A percentile compares a stretch with the other conserved stretches of the same genome.
Conservation (phyloP, 2,888 invertebrate genomes). For the Steinernema scapterisci region DNA sequence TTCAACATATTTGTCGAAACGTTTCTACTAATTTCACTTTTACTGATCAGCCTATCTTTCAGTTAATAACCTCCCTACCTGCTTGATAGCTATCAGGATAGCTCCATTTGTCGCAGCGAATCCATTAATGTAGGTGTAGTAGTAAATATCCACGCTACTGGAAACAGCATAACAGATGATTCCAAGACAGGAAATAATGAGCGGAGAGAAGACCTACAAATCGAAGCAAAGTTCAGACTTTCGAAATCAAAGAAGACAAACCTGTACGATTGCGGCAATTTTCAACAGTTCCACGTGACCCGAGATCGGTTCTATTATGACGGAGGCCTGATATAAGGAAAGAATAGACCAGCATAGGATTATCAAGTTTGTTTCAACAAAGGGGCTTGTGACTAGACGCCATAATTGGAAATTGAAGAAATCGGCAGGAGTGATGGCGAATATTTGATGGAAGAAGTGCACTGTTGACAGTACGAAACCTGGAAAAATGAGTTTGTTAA, state of each 20-base stretch:
- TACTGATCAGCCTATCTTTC: no score
- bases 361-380: slow-evolving; percentile 60
- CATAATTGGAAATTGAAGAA: slow-evolving; percentile 54
- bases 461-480: slow-evolving; percentile 43
- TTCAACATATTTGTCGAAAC: no score
- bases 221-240: not conserved
- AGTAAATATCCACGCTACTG: slow-evolving; percentile 41
- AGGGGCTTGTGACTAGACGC: slow-evolving; percentile 54
- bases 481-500: slow-evolving; percentile 24
- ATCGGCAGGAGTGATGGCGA: slow-evolving; percentile 42
- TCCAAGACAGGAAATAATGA: slow-evolving; percentile 37
- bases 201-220: slow-evolving; percentile 38
- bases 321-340: slow-evolving; percentile 43
- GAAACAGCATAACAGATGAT: slow-evolving; percentile 39
- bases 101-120: slow-evolving; percentile 44
- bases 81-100: slow-evolving; percentile 63
- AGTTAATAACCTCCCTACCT: slow-evolving; percentile 53
- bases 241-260: slow-evolving; percentile 17
- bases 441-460: slow-evolving; percentile 37
- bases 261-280: slow-evolving; percentile 45
- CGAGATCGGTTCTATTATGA: slow-evolving; percentile 50
- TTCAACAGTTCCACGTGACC: slow-evolving; percentile 47
- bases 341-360: slow-evolving; percentile 52
- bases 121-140: slow-evolving; percentile 41
- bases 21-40: slow-evolving; percentile 8